Evolutionary conservation across 2,113 vertebrate species (phyloP).

Genomic region (Malurus alboscapulatus): DNA sequence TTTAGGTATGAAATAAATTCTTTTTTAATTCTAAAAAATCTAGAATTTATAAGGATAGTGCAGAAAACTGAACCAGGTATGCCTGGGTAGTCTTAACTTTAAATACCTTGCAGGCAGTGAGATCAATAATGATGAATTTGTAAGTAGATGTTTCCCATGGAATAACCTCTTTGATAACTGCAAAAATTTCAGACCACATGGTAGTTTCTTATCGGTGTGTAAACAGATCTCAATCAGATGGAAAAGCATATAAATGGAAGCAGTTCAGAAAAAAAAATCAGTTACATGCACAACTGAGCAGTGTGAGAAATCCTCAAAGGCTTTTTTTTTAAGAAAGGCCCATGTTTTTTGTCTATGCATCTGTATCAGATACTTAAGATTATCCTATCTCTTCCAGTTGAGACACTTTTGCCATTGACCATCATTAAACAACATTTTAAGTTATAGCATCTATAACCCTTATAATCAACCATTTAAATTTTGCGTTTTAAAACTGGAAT

Average conservation of each 20-base stretch:
- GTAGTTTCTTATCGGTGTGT: neutral
- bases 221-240: neutral
- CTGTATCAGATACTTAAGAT: neutral
- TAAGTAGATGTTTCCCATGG: neutral
- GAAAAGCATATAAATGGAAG: neutral
- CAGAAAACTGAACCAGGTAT: neutral
- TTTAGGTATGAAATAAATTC: neutral
- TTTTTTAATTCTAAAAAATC: neutral
- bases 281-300: neutral
- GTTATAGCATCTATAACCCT: neutral
- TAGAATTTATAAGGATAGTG: neutral
- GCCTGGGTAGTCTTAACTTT: neutral
- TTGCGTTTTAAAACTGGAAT: neutral
- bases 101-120: neutral
- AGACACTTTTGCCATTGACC: neutral
- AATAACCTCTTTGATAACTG: neutral
- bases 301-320: neutral
- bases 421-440: neutral
- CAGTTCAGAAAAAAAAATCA: neutral
- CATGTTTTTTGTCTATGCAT: neutral
- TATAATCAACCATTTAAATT: neutral
- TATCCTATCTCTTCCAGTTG: neutral
- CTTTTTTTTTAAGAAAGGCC: neutral
- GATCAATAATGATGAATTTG: neutral
- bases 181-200: neutral